These are phyloP conservation scores for Agraylea sexmaculata DNA, from an alignment of 1,140 invertebrate genomes.

Conservation along the genomic window DNA sequence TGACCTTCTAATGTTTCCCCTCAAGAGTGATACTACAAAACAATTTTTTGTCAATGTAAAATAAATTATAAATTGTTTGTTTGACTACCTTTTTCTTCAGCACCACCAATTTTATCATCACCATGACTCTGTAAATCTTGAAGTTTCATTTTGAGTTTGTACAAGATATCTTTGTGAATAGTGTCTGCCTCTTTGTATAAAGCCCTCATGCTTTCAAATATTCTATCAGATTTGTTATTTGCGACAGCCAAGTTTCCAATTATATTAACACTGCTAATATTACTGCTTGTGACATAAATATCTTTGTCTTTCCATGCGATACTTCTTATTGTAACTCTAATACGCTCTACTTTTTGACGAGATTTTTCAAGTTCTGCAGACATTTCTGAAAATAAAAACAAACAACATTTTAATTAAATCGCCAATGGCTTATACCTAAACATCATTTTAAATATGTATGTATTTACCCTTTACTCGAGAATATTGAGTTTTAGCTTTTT, in stretches of 20 bases:
- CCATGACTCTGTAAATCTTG: constrained; percentile 34
- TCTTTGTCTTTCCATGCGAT: constrained; percentile 32
- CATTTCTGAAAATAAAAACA: constrained; percentile 25
- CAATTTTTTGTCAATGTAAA: too few species aligned
- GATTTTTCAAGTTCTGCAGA: constrained; percentile 27
- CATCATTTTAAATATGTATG: neutral
- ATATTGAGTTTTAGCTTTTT: constrained; percentile 6
- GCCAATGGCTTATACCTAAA: neutral
- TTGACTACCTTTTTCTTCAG: constrained; percentile 35
- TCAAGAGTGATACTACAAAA: constrained; percentile 42
- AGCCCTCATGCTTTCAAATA: constrained; percentile 37
- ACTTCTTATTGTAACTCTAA: constrained; percentile 28
- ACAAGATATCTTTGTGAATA: constrained; percentile 32
- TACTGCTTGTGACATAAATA: constrained; percentile 19
- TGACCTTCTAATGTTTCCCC: constrained; percentile 42
- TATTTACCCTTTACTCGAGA: constrained; percentile 12
- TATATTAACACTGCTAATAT: constrained; percentile 23
- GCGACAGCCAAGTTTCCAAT: constrained; percentile 21
- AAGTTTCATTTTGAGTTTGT: constrained; percentile 32
- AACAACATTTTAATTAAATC: neutral
- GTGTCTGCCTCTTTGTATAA: constrained; percentile 40
- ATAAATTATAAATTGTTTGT: neutral
- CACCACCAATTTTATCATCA: constrained; percentile 31
- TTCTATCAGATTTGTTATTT: constrained; percentile 28
- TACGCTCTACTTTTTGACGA: constrained; percentile 26